Conservation (phyloP, 2,113 vertebrate genomes). For the Oncorhynchus gorbuscha region DNA sequence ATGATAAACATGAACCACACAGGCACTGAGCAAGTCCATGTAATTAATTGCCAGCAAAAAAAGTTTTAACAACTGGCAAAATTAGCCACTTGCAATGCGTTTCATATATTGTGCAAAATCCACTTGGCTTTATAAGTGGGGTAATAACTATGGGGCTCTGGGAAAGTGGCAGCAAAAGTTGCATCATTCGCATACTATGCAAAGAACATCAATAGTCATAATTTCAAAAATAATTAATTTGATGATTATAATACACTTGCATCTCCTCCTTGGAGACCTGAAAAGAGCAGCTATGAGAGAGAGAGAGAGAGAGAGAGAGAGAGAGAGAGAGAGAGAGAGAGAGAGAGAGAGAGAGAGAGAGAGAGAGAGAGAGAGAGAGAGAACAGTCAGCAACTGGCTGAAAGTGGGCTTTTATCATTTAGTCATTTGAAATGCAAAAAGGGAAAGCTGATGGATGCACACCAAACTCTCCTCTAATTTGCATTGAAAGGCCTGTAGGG, state of each 20-base stretch:
- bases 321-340: neutral
- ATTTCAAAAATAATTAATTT: neutral
- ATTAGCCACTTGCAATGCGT: constrained; percentile 42
- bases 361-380: neutral
- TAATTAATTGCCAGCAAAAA: constrained; percentile 47
- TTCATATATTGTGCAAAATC: constrained; percentile 49
- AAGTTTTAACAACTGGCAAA: constrained; percentile 46
- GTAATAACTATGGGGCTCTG: constrained; percentile 25
- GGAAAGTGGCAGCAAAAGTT: constrained; percentile 49
- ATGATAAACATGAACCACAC: constrained; percentile 44
- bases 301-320: neutral
- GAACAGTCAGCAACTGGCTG: constrained; percentile 49
- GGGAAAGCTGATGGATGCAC: constrained; percentile 49
- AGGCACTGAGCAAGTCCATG: constrained; percentile 28
- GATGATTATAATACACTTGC: neutral
- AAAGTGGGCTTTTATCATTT: constrained; percentile 70
- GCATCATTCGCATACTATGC: neutral
- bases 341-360: neutral
- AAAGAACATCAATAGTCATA: neutral
- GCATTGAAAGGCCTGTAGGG: constrained; percentile 65
- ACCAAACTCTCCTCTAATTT: constrained; percentile 56
- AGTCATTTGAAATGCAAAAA: constrained; percentile 74
- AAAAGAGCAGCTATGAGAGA: neutral
- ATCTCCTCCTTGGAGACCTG: neutral
- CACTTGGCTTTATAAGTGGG: constrained; percentile 30